Percentiles rank a stretch among this genome's conserved stretches.
Evolutionary conservation across 2,797 vertebrate species (phyloP).

Genomic region (Coregonus suidteri): DNA sequence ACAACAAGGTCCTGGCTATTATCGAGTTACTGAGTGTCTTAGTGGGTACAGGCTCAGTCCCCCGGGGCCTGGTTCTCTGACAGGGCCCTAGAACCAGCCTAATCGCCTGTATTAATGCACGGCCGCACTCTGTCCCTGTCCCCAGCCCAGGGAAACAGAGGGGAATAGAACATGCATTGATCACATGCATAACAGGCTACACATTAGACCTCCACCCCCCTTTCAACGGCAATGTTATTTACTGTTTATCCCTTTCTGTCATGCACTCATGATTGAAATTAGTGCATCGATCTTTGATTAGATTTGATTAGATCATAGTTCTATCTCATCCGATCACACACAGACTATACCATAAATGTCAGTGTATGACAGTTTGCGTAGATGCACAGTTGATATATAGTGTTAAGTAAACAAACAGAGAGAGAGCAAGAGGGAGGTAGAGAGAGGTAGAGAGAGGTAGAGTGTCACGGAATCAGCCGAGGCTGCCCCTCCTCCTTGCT

Average conservation of each 20-base stretch:
- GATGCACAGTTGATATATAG: background rate
- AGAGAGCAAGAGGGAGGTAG: background rate
- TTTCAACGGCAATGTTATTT: background rate
- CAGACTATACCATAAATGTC: background rate
- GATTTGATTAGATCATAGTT: background rate
- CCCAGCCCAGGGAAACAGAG: background rate
- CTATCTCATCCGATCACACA: background rate
- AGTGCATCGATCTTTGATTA: background rate
- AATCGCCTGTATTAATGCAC: constrained; percentile 14
- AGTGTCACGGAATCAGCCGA: no score
- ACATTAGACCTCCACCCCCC: background rate
- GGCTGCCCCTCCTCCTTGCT: no score
- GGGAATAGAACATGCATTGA: constrained; percentile 11
- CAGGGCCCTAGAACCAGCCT: background rate
- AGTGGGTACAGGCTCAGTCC: background rate
- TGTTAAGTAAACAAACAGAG: background rate
- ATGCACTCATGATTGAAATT: background rate
- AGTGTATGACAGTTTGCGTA: background rate
- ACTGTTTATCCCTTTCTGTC: background rate
- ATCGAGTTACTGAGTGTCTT: background rate
- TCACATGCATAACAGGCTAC: background rate
- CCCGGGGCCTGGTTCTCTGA: background rate
- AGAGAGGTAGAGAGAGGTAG: no score
- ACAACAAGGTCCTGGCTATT: background rate
- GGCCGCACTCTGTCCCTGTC: background rate